Conservation (phyloP, 2,113 vertebrate genomes). For the Pyrgilauda ruficollis region DNA sequence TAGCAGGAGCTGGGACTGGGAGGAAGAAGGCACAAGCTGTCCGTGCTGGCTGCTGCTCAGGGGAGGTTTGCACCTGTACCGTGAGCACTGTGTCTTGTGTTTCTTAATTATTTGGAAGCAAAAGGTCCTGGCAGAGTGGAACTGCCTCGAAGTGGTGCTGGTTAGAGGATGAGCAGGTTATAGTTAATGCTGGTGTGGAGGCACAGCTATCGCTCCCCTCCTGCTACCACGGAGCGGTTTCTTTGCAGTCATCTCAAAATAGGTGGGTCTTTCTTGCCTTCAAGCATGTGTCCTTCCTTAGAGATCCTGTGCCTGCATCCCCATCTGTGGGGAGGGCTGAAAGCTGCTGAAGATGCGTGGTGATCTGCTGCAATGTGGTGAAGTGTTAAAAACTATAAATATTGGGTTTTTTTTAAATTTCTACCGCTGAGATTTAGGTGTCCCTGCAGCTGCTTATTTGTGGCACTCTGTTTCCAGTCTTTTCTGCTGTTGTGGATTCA, state of each 20-base stretch:
- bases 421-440: fast-evolving
- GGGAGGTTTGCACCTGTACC: background rate
- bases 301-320: background rate
- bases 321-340: background rate
- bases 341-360: background rate
- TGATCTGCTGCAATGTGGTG: background rate
- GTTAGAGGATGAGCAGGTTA: background rate
- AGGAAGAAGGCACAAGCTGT: background rate
- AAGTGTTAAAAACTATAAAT: background rate
- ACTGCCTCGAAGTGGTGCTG: background rate
- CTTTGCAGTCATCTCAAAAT: background rate
- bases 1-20: background rate
- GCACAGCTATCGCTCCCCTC: background rate
- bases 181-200: background rate
- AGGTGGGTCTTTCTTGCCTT: background rate
- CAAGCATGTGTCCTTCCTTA: background rate
- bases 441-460: background rate
- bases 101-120: background rate
- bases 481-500: background rate
- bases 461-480: background rate
- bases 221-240: fast-evolving
- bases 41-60: background rate
- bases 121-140: background rate
- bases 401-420: no score
- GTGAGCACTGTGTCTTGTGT: fast-evolving